Conservation (phyloP, 2,888 invertebrate genomes). For the Herminia tarsipennalis region DNA sequence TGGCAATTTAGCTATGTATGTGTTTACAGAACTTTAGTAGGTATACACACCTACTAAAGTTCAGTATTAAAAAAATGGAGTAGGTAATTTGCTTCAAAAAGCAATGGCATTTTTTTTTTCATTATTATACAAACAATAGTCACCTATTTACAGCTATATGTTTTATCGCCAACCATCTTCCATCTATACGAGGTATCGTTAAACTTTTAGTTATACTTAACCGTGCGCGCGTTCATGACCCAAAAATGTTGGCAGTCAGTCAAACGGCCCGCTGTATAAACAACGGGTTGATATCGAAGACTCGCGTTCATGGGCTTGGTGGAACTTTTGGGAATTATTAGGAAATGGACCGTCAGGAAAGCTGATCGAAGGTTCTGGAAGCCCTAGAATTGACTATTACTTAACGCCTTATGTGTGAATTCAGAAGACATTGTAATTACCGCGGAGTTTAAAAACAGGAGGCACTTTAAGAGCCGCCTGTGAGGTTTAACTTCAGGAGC, state of each 20-base stretch:
- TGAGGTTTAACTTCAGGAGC: no score
- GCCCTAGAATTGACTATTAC: no score
- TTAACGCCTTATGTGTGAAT: no score
- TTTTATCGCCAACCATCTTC: constrained; percentile 22
- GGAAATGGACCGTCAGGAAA: not conserved
- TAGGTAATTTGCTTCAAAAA: not conserved
- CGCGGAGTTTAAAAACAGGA: no score
- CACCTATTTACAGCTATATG: not conserved
- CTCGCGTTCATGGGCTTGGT: constrained; percentile 16
- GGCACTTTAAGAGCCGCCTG: no score
- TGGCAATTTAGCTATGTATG: no score
- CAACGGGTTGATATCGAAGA: constrained; percentile 45
- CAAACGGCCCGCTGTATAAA: constrained; percentile 61
- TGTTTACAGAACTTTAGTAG: no score
- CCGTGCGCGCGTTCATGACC: constrained; percentile 68
- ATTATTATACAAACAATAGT: not conserved
- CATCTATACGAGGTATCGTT: constrained; percentile 44
- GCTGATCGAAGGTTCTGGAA: not conserved
- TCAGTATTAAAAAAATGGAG: not conserved
- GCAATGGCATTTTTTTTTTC: not conserved
- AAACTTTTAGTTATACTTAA: constrained; percentile 68
- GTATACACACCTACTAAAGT: not conserved
- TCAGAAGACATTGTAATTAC: no score
- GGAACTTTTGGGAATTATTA: constrained; percentile 22
- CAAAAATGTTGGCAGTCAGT: constrained; percentile 72